These are phyloP conservation scores for Nycticryphes semicollaris DNA, from an alignment of 2,113 vertebrate species.

Conservation along the genomic window DNA sequence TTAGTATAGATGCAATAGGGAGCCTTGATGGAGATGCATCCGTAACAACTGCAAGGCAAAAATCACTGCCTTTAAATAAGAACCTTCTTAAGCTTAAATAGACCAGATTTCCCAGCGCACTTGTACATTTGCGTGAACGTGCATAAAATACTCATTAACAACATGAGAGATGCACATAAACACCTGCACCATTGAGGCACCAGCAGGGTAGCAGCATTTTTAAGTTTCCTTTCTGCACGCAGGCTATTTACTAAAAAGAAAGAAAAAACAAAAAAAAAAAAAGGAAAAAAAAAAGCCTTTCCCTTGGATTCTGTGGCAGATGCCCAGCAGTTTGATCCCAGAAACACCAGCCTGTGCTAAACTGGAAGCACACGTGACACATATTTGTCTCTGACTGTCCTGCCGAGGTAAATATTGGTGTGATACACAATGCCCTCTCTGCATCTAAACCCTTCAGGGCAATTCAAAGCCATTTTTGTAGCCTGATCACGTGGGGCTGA, in stretches of 20 bases:
- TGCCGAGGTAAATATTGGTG: neutral
- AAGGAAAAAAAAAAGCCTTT: neutral
- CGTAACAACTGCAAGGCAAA: neutral
- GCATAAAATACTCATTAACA: neutral
- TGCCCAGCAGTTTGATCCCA: neutral
- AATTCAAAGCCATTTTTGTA: neutral
- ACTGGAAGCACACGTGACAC: neutral
- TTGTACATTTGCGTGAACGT: neutral
- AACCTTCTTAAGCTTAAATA: neutral
- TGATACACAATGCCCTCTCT: neutral
- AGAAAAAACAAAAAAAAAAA: neutral
- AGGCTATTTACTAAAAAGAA: neutral
- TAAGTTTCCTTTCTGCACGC: neutral
- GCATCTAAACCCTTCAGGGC: neutral
- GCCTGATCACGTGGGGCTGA: neutral
- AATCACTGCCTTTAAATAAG: neutral
- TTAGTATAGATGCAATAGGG: neutral
- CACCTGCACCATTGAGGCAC: neutral
- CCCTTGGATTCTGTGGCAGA: neutral
- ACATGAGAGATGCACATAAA: neutral
- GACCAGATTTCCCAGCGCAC: neutral
- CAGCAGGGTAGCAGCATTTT: neutral
- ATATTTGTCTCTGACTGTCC: neutral
- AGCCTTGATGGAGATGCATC: neutral
- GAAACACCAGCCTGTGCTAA: neutral